Percentiles rank a stretch among this genome's conserved stretches.
Conservation (phyloP, 2,888 invertebrate genomes). For the Standfussiana lucernea region DNA sequence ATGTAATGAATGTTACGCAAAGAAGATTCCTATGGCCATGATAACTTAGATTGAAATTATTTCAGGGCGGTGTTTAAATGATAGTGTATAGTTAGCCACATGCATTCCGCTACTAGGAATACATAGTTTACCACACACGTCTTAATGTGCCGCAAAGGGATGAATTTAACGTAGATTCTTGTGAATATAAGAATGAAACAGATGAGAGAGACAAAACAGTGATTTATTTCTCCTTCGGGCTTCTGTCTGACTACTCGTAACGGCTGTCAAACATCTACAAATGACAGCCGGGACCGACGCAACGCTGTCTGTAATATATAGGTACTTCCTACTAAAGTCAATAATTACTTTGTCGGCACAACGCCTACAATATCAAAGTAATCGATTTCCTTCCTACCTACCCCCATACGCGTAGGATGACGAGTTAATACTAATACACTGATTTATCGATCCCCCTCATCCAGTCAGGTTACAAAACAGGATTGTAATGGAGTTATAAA, state of each 20-base stretch:
- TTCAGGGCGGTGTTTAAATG: background rate
- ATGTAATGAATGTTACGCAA: background rate
- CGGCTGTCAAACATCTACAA: background rate
- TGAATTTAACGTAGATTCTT: background rate
- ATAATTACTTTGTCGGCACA: constrained; percentile 21
- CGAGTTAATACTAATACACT: constrained; percentile 54
- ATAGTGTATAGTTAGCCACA: background rate
- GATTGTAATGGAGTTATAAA: constrained; percentile 45
- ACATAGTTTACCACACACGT: background rate
- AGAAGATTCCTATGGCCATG: background rate
- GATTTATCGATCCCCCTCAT: constrained; percentile 54
- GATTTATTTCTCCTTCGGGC: background rate
- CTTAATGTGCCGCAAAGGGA: background rate
- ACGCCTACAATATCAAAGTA: constrained; percentile 29
- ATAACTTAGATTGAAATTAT: background rate
- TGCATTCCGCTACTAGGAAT: background rate
- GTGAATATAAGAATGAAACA: background rate
- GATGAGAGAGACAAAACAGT: background rate
- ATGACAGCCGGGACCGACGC: background rate
- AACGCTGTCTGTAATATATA: background rate
- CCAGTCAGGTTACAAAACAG: constrained; percentile 20
- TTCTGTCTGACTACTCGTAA: background rate
- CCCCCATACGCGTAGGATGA: constrained; percentile 38
- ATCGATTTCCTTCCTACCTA: constrained; percentile 24
- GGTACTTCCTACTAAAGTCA: background rate